Evolutionary conservation across 2,888 invertebrate species (phyloP).

Genomic region (Glyphotaelius pellucidus): DNA sequence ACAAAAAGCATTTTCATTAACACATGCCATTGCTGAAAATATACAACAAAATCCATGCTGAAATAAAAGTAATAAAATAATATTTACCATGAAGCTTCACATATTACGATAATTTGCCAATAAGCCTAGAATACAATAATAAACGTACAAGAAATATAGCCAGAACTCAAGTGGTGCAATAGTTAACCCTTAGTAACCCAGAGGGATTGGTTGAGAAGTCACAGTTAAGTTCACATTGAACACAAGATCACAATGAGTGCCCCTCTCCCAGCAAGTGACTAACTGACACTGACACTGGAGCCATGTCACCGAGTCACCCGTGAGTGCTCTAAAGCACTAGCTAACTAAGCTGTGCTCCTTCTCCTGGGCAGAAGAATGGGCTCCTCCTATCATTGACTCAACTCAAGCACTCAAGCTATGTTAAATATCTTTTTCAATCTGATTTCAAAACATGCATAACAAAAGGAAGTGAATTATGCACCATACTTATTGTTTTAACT

Average conservation of each 20-base stretch:
- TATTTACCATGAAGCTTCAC: constrained; percentile 66
- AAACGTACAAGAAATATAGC: constrained; percentile 33
- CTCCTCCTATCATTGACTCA: background rate
- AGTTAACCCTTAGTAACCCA: constrained; percentile 2
- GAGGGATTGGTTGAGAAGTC: background rate
- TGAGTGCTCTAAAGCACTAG: background rate
- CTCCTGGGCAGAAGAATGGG: background rate
- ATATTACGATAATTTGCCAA: constrained; percentile 62
- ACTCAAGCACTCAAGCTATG: background rate
- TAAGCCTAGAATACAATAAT: constrained; percentile 62
- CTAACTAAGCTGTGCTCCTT: background rate
- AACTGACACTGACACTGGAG: background rate
- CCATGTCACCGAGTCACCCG: background rate
- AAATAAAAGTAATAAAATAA: constrained; percentile 71
- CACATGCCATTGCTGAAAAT: constrained; percentile 54
- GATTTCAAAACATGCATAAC: background rate
- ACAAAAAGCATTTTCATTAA: constrained; percentile 74
- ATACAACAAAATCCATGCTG: constrained; percentile 60
- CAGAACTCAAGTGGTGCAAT: constrained; percentile 2
- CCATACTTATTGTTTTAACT: background rate
- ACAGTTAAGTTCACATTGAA: background rate
- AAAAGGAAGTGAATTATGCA: background rate
- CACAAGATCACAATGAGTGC: background rate
- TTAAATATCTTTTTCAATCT: background rate
- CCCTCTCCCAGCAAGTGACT: background rate